Evolutionary conservation across 2,113 vertebrate genomes (phyloP).

Genomic region (Rhinoderma darwinii): DNA sequence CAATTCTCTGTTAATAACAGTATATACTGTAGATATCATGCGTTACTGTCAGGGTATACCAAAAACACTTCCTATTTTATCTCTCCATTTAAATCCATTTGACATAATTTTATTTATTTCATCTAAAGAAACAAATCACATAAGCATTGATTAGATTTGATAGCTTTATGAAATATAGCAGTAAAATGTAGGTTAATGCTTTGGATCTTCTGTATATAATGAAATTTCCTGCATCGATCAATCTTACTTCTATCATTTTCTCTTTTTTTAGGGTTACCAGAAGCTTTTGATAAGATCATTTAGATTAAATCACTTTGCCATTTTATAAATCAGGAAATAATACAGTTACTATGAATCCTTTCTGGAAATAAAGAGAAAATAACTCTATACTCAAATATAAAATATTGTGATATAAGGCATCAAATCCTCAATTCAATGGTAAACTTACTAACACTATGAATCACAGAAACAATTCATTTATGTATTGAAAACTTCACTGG

Average conservation of each 20-base stretch:
- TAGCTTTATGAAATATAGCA: conserved; percentile 68
- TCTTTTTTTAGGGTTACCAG: conserved; percentile 63
- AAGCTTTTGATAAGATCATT: conserved; percentile 66
- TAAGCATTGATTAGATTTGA: conserved; percentile 68
- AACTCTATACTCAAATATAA: no score
- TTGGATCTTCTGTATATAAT: conserved; percentile 64
- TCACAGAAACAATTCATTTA: no score
- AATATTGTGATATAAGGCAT: no score
- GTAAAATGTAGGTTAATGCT: conserved; percentile 66
- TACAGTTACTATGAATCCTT: background rate
- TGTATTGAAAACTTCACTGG: no score
- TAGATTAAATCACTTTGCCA: conserved; percentile 63
- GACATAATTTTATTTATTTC: conserved; percentile 56
- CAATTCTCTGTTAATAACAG: background rate
- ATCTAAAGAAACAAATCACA: conserved; percentile 57
- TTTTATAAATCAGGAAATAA: conserved; percentile 56
- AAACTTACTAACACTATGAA: no score
- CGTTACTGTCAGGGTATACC: background rate
- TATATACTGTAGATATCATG: no score
- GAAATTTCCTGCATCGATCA: conserved; percentile 61
- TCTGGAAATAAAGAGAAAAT: no score
- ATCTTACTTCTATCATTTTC: conserved; percentile 64
- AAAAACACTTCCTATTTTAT: background rate
- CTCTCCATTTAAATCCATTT: background rate
- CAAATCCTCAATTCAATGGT: no score